A percentile compares a stretch with the other conserved stretches of the same genome.
phyloP scores from a whole-genome alignment of 1,140 invertebrate species.

The Panagrolaimus sp. region DNA sequence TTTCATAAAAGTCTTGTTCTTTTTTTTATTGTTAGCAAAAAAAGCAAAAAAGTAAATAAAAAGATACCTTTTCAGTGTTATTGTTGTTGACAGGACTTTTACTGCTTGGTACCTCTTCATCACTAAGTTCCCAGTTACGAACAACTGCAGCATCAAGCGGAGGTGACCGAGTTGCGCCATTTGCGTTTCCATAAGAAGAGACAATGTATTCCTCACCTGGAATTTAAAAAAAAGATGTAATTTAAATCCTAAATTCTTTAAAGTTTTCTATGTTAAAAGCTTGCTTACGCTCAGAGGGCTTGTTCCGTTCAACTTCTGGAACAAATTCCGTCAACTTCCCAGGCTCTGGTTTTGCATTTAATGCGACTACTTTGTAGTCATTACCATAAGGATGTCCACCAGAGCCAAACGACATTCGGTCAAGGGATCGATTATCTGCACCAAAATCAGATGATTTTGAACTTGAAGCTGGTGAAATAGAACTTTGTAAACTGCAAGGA shows the following conservation, averaged over 20 bases:
- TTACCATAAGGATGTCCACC: neutral
- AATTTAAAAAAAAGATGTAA: conserved; percentile 2
- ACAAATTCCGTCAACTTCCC: conserved; percentile 19
- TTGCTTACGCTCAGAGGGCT: conserved; percentile 1
- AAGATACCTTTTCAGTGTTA: conserved; percentile 5
- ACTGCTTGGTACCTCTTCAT: conserved; percentile 8
- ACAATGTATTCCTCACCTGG: neutral
- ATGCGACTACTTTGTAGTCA: conserved; percentile 14
- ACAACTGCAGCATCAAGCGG: conserved; percentile 10
- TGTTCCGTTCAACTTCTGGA: conserved; percentile 16
- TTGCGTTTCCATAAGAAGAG: neutral
- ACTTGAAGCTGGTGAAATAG: conserved; percentile 13
- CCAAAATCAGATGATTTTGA: conserved; percentile 13
- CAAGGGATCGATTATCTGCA: conserved; percentile 6
- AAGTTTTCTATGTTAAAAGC: neutral
- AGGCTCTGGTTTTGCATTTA: conserved; percentile 13
- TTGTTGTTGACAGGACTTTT: conserved; percentile 6
- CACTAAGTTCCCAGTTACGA: conserved; percentile 16
- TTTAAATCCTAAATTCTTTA: neutral
- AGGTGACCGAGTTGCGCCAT: conserved; percentile 6
- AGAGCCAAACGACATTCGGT: conserved; percentile 15
- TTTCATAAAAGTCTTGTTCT: too few species aligned
- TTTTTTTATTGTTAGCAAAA: too few species aligned
- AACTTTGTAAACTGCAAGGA: neutral
- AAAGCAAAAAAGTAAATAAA: neutral